A percentile compares a stretch with the other conserved stretches of the same genome.
These are phyloP conservation scores for Tapirus indicus DNA, from an alignment of 2,797 vertebrate species.

Conservation along the genomic window DNA sequence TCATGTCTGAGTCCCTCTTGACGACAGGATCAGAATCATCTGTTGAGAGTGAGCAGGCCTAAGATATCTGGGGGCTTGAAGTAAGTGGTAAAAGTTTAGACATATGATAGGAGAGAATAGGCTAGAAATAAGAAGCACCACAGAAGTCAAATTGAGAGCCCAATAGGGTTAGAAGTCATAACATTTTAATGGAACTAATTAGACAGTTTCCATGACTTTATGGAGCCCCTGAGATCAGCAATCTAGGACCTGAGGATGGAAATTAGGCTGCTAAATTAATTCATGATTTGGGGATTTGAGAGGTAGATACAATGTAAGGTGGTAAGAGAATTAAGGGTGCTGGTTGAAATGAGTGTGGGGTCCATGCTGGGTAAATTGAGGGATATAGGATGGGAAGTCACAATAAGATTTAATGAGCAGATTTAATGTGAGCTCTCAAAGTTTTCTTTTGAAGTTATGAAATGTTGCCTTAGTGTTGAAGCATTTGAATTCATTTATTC, in stretches of 20 bases:
- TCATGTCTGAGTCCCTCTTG: background rate
- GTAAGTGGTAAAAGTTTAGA: constrained; percentile 16
- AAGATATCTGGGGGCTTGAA: background rate
- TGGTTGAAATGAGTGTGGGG: background rate
- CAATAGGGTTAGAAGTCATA: background rate
- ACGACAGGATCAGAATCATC: background rate
- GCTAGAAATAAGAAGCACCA: background rate
- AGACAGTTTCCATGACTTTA: background rate
- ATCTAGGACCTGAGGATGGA: background rate
- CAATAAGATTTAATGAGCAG: background rate
- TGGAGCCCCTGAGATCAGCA: background rate
- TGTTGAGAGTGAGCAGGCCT: background rate
- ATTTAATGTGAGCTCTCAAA: background rate
- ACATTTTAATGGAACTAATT: constrained; percentile 26
- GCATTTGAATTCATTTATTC: constrained; percentile 24
- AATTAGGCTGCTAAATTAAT: background rate
- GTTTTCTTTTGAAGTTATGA: constrained; percentile 31
- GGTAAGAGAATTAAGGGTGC: background rate
- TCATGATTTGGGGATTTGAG: background rate
- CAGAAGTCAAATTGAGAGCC: background rate
- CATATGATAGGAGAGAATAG: background rate
- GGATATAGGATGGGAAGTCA: background rate
- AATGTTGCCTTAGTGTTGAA: constrained; percentile 31
- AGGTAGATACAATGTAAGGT: background rate
- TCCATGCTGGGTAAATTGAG: constrained; percentile 9